Conservation (phyloP, 2,797 vertebrate species). For the Pangasius djambal region DNA sequence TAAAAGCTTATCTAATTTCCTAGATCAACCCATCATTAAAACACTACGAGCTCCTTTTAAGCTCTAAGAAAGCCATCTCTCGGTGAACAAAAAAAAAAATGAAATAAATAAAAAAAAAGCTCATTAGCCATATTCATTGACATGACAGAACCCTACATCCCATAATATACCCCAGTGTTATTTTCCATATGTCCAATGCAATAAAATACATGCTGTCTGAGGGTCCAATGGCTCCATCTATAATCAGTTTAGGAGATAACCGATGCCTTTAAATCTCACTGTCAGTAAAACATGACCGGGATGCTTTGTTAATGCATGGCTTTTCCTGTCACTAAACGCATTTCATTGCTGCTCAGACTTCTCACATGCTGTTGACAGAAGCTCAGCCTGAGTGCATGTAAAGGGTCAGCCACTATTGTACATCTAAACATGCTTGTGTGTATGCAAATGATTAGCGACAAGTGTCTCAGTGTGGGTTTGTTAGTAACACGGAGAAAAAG, state of each 20-base stretch:
- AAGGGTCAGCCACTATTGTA: conserved; percentile 36
- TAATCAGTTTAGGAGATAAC: conserved; percentile 30
- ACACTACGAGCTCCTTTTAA: conserved; percentile 45
- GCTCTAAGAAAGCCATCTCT: conserved; percentile 11
- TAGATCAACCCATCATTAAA: conserved; percentile 53
- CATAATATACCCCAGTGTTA: background rate
- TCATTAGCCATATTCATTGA: conserved; percentile 28
- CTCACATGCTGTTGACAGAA: background rate
- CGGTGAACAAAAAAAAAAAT: background rate
- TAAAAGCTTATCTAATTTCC: conserved; percentile 57
- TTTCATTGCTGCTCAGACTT: conserved; percentile 1
- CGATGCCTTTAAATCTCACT: conserved; percentile 16
- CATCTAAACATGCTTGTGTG: conserved; percentile 25
- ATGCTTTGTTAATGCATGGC: background rate
- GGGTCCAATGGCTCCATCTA: conserved; percentile 8
- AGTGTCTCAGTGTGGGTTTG: conserved; percentile 49
- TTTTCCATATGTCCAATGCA: conserved; percentile 8
- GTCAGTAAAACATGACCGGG: background rate
- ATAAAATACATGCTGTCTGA: conserved; percentile 29
- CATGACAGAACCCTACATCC: conserved; percentile 6
- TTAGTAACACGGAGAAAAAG: conserved; percentile 48
- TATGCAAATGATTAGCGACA: conserved; percentile 47
- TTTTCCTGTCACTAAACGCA: background rate
- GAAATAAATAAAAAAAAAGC: background rate
- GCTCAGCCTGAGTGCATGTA: background rate